Percentiles rank a stretch among this genome's conserved stretches.
phyloP scores from a whole-genome alignment of 2,797 vertebrate genomes.

The Cuniculus paca region DNA sequence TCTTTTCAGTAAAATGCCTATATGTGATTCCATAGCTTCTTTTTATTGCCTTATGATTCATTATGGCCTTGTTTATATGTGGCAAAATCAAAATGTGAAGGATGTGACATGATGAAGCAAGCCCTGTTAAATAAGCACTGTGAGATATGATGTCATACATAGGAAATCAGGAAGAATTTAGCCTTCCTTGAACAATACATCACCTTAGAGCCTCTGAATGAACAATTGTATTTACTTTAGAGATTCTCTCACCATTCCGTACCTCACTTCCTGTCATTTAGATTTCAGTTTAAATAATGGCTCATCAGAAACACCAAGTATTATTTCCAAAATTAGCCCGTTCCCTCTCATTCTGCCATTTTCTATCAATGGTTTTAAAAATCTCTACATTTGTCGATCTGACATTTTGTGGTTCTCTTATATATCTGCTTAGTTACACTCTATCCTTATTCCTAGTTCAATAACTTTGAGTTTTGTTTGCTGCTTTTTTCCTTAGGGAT shows the following conservation, averaged over 20 bases:
- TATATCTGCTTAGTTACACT: not conserved
- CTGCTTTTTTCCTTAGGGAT: not conserved
- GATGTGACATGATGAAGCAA: not conserved
- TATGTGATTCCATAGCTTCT: not conserved
- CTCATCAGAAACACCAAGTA: not conserved
- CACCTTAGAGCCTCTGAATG: not conserved
- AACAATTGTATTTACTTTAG: not conserved
- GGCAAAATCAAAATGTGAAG: not conserved
- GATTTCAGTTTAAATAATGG: constrained; percentile 30
- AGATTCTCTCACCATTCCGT: not conserved
- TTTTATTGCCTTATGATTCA: not conserved
- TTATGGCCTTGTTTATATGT: not conserved
- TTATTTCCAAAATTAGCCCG: not conserved
- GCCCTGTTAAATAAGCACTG: not conserved
- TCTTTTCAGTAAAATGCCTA: not conserved
- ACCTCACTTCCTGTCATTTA: not conserved
- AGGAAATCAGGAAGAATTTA: not conserved
- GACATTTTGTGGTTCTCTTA: not conserved
- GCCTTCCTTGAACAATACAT: not conserved
- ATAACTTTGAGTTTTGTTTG: not conserved
- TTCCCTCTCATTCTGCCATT: too few relatives aligned
- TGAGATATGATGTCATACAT: not conserved
- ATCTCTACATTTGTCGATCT: not conserved
- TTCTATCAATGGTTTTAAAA: not conserved
- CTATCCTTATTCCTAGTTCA: not conserved